Evolutionary conservation across 2,797 vertebrate genomes (phyloP), one percentile per base, ranked within the genome.

Genomic region (Lagorchestes hirsutus): DNA sequence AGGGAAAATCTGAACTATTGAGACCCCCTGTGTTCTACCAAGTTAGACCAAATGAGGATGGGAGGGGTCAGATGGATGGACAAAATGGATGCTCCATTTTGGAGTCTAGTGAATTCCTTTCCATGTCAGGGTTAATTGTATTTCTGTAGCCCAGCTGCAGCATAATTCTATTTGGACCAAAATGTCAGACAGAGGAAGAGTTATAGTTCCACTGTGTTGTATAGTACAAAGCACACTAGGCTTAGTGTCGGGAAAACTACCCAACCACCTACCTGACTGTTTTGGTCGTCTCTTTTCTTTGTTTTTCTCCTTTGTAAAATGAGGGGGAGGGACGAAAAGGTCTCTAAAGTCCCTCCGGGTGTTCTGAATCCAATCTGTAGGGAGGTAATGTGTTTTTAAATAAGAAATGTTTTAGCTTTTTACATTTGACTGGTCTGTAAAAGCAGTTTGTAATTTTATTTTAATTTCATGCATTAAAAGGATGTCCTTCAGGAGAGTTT

Each of bases 401-500:
- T 27, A 87, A 87, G 40, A 87, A 87, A 87, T 27, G 3, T 27
- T 87, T 82, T 87, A 11, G 24, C 40, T 46, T 24, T 87, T 50
- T 87, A 87, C 74, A 46, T 50, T 87, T 87, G 74, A 46, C 40
- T 74, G 24, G 5, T 87, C 40, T 50, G 40, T 46, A 46, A 24
- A 27, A 87, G 10, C 74, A 87, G 74, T 87, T 87, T 50, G 40
- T 87, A 87, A 54, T 93, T 87, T 93, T 94, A 58, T 91, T 90
- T 94, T 50, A 90, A 93, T 54, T 93, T 96, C 87, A 91, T 93
- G 31, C 14, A 24, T 62, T 59, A 92, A 10, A 22, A 18, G n/a
- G 34, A 93, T 28, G 94, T 40, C 74, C 24, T 87, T 46, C 22
- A 87, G 74, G 40, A 5, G 40, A 50, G 9, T 87, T 87, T 87